These are phyloP conservation scores for Ericerus pela DNA, from an alignment of 1,140 invertebrate genomes.

Conservation along the genomic window DNA sequence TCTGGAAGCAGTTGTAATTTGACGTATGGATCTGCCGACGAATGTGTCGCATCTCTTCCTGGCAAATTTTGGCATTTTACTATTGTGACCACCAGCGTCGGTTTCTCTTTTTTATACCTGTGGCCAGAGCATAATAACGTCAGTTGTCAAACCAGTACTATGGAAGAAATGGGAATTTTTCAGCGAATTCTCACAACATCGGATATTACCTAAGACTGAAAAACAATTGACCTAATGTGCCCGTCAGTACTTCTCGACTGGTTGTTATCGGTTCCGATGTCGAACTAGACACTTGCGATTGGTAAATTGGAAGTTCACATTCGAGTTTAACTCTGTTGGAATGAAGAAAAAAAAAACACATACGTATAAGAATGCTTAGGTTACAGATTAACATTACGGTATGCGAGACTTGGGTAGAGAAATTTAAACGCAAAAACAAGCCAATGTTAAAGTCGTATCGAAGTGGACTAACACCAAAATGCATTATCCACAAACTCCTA, in stretches of 20 bases:
- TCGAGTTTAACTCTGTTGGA: neutral
- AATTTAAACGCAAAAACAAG: no score
- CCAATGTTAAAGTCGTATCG: no score
- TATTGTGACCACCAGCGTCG: constrained; percentile 78
- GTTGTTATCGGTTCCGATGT: neutral
- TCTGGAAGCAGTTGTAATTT: constrained; percentile 86
- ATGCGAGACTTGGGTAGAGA: no score
- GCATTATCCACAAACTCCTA: no score
- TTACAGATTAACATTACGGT: neutral
- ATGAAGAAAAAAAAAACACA: neutral
- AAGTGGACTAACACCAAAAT: no score
- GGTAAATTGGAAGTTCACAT: neutral
- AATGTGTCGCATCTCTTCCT: constrained; percentile 50
- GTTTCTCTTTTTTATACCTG: constrained; percentile 74
- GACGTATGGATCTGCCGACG: constrained; percentile 76
- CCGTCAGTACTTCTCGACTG: neutral
- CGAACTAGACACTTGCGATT: neutral
- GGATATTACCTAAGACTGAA: neutral
- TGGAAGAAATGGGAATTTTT: no score
- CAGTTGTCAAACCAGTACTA: no score
- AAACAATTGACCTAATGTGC: neutral
- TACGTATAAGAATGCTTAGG: neutral
- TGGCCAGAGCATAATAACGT: no score
- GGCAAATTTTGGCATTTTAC: constrained; percentile 71
- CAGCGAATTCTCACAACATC: no score